Conservation (phyloP, 2,113 vertebrate species). For the Ondatra zibethicus region DNA sequence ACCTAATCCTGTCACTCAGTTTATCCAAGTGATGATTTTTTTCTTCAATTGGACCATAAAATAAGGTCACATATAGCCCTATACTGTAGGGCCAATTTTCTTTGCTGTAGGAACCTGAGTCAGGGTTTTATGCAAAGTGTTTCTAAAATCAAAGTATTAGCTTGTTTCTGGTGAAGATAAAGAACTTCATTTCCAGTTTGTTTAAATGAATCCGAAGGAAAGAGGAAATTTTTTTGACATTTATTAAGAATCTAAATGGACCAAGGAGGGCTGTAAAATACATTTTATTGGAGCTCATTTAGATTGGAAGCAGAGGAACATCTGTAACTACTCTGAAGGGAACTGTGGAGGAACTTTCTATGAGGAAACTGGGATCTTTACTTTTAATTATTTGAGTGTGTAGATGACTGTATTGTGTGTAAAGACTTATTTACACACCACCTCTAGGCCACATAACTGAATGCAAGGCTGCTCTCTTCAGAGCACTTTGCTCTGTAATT, state of each 20-base stretch:
- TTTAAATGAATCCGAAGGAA: constrained; percentile 61
- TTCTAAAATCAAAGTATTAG: constrained; percentile 40
- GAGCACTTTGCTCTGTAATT: constrained; percentile 38
- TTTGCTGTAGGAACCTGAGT: neutral
- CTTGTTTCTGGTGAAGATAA: constrained; percentile 48
- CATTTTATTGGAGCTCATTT: constrained; percentile 77
- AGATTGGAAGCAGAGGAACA: constrained; percentile 73
- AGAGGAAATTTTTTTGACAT: constrained; percentile 68
- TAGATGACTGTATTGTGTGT: constrained; percentile 73
- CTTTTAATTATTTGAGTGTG: constrained; percentile 78
- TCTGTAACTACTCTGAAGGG: constrained; percentile 79
- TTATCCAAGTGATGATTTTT: neutral
- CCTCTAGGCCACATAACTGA: neutral
- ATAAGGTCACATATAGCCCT: neutral
- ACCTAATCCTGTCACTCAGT: neutral
- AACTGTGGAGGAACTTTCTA: constrained; percentile 74
- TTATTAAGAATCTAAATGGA: constrained; percentile 74
- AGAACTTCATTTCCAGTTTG: constrained; percentile 51
- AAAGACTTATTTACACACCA: constrained; percentile 40
- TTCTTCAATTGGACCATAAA: neutral
- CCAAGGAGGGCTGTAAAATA: constrained; percentile 70
- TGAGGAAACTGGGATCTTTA: constrained; percentile 72
- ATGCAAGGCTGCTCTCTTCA: neutral
- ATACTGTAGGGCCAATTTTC: neutral
- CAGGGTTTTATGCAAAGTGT: constrained; percentile 36